Base-by-base conservation (phyloP, 2,888 invertebrate species). In the Steinernema scapterisci region DNA sequence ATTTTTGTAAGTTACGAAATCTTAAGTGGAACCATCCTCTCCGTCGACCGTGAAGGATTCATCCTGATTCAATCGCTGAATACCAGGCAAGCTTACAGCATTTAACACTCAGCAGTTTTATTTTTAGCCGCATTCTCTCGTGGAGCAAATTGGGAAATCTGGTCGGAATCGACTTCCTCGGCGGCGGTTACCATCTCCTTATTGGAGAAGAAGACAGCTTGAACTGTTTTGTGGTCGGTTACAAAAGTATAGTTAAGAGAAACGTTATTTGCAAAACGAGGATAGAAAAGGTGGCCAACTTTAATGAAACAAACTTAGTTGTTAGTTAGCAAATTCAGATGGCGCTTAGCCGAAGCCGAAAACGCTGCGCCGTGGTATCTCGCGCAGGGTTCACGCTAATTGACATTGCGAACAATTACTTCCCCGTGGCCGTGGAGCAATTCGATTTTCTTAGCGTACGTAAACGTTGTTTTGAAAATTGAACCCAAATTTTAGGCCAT, bases 401-500 rank as follows among this genome's bases (percentile, higher is more conserved):
- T 11, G 63, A 63, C 13, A 63, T 31, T 13, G 21, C 31, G 1
- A 31, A 25, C 25, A 63, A 38, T 16, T 63, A 63, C 54, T 11
- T 54, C 31, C 27, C 31, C 16, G 63, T 63, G 27, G 25, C 31
- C 9, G 16, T 7, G 11, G 31, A 6, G 16, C 27, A 27, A 1
- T 63, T 63, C 38, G 63, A 63, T 31, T 63, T 63, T 31, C 16
- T 19, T 2, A 25, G 16, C 9, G 63, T 63, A n/a, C 3, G 63
- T 38, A 6, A 23, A 54, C 7, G 21, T 21, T 19, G 16, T 31
- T 27, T 27, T 25, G 16, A 63, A 31, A 21, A 27, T 27, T n/a
- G n/a, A n/a, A n/a, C n/a, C n/a, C n/a, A n/a, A n/a, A 25, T 63
- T 63, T 25, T 27, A 63, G 63, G 38, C 23, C 11, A 63, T 63